A percentile compares a stretch with the other conserved stretches of the same genome.
Evolutionary conservation across 2,113 vertebrate genomes (phyloP).

Genomic region (Carlito syrichta): DNA sequence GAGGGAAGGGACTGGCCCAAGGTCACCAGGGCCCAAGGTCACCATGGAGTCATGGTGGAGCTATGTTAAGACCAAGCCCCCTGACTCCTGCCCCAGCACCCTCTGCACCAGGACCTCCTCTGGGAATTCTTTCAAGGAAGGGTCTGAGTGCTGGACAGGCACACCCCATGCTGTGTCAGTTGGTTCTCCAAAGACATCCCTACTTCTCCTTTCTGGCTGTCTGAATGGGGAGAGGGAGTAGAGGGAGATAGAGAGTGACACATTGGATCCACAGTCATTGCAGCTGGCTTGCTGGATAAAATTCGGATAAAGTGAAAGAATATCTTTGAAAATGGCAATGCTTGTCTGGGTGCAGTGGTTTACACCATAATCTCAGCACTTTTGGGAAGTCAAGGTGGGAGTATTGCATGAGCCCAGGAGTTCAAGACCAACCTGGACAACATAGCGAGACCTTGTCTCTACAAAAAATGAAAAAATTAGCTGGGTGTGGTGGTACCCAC

Average conservation of each 20-base stretch:
- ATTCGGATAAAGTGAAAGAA: not conserved
- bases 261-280: not conserved
- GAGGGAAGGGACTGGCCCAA: not conserved
- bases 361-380: no score
- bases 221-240: not conserved
- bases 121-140: not conserved
- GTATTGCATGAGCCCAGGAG: no score
- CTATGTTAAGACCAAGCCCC: not conserved
- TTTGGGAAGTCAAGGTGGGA: no score
- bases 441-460: no score
- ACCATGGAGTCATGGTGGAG: not conserved
- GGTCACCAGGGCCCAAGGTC: not conserved
- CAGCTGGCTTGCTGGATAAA: not conserved
- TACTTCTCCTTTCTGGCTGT: not conserved
- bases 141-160: not conserved
- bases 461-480: no score
- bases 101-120: not conserved
- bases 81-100: not conserved
- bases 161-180: accelerated
- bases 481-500: no score
- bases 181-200: not conserved
- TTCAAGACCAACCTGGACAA: no score
- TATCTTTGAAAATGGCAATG: not conserved
- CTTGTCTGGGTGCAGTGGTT: no score
- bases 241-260: not conserved